phyloP scores from a whole-genome alignment of 2,888 invertebrate species.

The Xestia sexstrigata region DNA sequence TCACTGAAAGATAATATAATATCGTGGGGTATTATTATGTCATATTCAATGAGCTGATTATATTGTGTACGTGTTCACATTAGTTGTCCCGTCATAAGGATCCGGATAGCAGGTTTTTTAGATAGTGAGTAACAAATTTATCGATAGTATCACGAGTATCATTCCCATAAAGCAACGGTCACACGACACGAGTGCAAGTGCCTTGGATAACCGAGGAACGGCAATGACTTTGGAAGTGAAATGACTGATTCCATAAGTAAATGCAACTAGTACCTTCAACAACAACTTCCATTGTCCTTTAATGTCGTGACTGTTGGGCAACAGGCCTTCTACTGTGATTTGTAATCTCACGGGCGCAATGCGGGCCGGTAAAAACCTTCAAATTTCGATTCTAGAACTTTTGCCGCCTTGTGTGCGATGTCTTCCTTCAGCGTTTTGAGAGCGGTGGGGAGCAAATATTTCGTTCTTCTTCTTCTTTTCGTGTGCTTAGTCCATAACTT shows the following conservation, averaged over 20 bases:
- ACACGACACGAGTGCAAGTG: not conserved
- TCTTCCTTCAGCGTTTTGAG: not conserved
- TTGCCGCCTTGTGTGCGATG: too few relatives aligned
- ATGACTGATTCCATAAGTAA: not conserved
- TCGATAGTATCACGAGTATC: not conserved
- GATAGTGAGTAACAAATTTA: not conserved
- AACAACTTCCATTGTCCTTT: not conserved
- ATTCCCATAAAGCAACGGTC: not conserved
- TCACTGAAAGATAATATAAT: not conserved
- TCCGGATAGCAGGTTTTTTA: not conserved
- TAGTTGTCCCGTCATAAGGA: slow-evolving; percentile 16
- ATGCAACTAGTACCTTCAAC: not conserved
- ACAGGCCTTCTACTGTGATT: not conserved
- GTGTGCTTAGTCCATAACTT: not conserved
- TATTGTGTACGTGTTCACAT: slow-evolving; percentile 20
- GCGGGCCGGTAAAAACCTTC: not conserved
- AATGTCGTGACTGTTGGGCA: not conserved
- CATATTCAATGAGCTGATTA: slow-evolving; percentile 37
- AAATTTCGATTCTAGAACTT: not conserved
- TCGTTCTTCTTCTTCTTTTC: not conserved
- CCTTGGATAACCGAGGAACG: not conserved
- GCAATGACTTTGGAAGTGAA: not conserved
- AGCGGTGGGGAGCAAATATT: not conserved
- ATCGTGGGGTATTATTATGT: not conserved
- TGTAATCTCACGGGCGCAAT: not conserved